Conservation (phyloP, 2,888 invertebrate genomes). For the Ectemnius cavifrons region DNA sequence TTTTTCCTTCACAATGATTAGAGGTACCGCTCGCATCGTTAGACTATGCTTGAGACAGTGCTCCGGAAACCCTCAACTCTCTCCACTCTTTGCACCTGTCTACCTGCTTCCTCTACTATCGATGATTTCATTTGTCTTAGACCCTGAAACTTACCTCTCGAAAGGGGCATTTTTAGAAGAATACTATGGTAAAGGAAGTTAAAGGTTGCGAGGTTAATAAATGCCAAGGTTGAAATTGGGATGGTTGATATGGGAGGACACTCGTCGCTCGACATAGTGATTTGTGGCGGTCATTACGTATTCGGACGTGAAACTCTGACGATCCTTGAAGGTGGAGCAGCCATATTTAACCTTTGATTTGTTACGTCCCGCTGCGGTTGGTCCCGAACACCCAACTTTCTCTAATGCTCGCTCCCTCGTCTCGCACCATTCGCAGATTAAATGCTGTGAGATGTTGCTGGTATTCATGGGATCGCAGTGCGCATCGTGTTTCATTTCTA, state of each 20-base stretch:
- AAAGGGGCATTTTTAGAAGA: too few species aligned
- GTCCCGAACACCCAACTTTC: conserved; percentile 48
- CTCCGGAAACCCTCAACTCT: not conserved
- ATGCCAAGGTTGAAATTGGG: too few species aligned
- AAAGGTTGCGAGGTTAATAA: too few species aligned
- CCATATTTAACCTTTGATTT: conserved; percentile 53
- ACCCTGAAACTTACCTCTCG: too few species aligned
- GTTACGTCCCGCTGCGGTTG: conserved; percentile 39
- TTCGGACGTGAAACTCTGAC: conserved; percentile 25
- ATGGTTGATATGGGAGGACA: too few species aligned
- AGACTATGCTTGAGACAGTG: not conserved
- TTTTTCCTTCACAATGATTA: conserved; percentile 28
- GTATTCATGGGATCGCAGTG: conserved; percentile 42
- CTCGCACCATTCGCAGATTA: conserved; percentile 44
- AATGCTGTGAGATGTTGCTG: conserved; percentile 57
- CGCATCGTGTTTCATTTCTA: conserved; percentile 40
- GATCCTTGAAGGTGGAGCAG: conserved; percentile 23
- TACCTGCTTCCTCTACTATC: too few species aligned
- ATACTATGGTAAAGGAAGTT: too few species aligned
- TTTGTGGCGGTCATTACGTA: conserved; percentile 9
- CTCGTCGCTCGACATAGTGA: not conserved
- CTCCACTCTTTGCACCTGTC: too few species aligned
- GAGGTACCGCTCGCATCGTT: conserved; percentile 22
- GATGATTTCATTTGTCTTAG: too few species aligned
- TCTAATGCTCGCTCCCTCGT: conserved; percentile 17